These are phyloP conservation scores for Chrysomallon squamiferum DNA, from an alignment of 1,140 invertebrate genomes.

Conservation along the genomic window DNA sequence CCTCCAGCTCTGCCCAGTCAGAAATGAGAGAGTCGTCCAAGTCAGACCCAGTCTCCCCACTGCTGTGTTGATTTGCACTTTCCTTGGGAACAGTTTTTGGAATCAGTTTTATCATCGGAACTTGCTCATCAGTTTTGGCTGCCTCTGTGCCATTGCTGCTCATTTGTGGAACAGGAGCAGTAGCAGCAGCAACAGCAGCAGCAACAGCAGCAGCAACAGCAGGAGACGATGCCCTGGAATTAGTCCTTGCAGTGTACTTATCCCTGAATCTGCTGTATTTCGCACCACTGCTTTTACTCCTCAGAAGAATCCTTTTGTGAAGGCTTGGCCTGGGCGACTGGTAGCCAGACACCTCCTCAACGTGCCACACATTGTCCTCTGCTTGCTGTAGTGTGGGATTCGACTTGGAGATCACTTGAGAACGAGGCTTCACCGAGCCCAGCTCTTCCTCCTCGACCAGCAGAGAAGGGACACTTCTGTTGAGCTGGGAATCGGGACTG, in stretches of 20 bases:
- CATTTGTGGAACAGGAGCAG: no score
- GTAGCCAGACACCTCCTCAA: not conserved
- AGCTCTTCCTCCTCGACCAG: conserved; percentile 21
- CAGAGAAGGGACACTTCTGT: conserved; percentile 33
- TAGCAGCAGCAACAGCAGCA: no score
- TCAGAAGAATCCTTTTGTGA: conserved; percentile 28
- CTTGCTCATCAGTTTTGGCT: no score
- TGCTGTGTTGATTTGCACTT: conserved; percentile 23
- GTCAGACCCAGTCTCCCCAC: conserved; percentile 42
- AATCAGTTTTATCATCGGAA: not conserved
- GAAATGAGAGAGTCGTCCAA: conserved; percentile 37
- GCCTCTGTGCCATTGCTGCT: no score
- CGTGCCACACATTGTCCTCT: not conserved
- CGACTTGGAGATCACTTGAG: conserved; percentile 29
- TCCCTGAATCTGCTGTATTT: conserved; percentile 39
- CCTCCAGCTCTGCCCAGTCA: conserved; percentile 50
- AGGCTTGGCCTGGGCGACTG: not conserved
- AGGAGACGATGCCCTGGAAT: not conserved
- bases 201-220: no score
- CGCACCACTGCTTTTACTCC: conserved; percentile 35
- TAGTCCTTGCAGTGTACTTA: conserved; percentile 21
- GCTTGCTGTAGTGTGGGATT: conserved; percentile 24
- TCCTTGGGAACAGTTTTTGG: not conserved
- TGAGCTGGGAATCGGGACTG: conserved; percentile 27
- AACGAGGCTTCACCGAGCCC: conserved; percentile 11